These are phyloP conservation scores for Actias luna DNA, from an alignment of 2,888 invertebrate genomes.

Conservation along the genomic window DNA sequence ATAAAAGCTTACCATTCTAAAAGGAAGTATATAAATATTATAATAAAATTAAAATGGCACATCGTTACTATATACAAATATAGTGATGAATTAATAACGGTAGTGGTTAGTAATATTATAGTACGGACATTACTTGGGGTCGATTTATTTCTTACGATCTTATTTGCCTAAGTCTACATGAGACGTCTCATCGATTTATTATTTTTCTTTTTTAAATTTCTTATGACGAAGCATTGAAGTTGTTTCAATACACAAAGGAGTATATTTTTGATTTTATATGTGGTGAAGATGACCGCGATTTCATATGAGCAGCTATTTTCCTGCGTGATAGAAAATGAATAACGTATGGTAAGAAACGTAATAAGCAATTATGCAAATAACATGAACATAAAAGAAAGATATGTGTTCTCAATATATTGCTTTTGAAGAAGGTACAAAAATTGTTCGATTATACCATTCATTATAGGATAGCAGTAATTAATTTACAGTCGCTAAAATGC, in stretches of 20 bases:
- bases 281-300: not conserved
- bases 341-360: not conserved
- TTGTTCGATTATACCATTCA: too few species aligned
- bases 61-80: slow-evolving; percentile 26
- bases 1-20: slow-evolving; percentile 36
- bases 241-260: too few species aligned
- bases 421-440: not conserved
- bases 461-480: not conserved
- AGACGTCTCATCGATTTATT: not conserved
- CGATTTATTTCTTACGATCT: too few species aligned
- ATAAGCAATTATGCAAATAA: not conserved
- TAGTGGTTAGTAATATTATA: not conserved
- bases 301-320: not conserved
- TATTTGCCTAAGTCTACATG: not conserved
- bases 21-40: slow-evolving; percentile 35
- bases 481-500: not conserved
- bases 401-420: not conserved
- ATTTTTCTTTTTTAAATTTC: too few species aligned
- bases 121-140: not conserved
- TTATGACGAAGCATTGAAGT: too few species aligned
- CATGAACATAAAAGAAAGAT: not conserved
- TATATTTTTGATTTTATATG: not conserved
- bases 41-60: slow-evolving; percentile 38
- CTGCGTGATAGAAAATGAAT: not conserved
- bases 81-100: not conserved